A percentile compares a stretch with the other conserved stretches of the same genome.
Evolutionary conservation across 37 sponge, comb jelly and placozoan species (phyloP).

Genomic region (Chondrilla cf. caribensis): DNA sequence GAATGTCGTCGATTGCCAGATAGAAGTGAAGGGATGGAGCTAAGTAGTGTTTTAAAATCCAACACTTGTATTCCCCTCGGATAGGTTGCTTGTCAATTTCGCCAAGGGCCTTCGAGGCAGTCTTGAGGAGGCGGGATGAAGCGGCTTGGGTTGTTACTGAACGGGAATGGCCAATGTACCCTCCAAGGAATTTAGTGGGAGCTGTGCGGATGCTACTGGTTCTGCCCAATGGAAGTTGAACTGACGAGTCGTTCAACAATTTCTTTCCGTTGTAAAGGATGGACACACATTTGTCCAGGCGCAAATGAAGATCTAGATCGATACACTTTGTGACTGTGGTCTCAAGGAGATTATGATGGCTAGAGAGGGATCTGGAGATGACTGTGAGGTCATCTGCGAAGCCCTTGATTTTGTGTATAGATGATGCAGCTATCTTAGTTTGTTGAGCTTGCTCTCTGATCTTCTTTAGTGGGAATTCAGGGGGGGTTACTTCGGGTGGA

Average conservation of each 20-base stretch:
- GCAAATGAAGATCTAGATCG: neutral
- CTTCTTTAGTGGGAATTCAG: too few relatives aligned
- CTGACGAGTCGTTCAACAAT: neutral
- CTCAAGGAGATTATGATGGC: neutral
- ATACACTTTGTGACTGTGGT: neutral
- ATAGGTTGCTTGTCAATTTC: too few relatives aligned
- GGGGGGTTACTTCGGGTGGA: too few relatives aligned
- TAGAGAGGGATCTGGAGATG: neutral
- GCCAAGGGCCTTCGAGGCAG: too few relatives aligned
- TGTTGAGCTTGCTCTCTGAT: neutral
- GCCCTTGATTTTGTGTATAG: neutral
- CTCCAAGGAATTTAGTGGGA: too few relatives aligned
- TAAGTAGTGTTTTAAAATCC: too few relatives aligned
- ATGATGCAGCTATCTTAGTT: neutral
- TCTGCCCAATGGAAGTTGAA: neutral
- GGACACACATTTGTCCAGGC: neutral
- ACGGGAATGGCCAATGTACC: too few relatives aligned
- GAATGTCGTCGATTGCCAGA: too few relatives aligned
- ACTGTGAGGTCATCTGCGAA: neutral
- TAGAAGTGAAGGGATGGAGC: too few relatives aligned
- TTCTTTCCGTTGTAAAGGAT: constrained; percentile 6
- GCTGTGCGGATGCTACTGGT: neutral
- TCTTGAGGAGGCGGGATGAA: too few relatives aligned
- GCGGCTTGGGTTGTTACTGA: too few relatives aligned
- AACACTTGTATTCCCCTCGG: too few relatives aligned